Conservation (phyloP, 1,140 invertebrate genomes). For the Drosophila jambulina region DNA sequence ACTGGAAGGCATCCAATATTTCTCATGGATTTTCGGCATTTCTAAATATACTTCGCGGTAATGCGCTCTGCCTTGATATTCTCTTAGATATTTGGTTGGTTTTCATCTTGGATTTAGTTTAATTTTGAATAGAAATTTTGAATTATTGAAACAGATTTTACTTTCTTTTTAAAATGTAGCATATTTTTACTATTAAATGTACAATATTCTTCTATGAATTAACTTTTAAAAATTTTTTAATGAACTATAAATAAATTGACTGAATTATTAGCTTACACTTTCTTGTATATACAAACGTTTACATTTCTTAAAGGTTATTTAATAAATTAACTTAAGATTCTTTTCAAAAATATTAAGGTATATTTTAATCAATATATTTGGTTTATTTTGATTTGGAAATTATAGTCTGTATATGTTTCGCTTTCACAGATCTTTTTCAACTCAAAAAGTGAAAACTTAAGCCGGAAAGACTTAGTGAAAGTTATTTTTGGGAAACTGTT, state of each 20-base stretch:
- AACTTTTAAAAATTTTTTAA: too few relatives aligned
- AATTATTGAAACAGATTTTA: too few relatives aligned
- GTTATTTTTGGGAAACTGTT: constrained; percentile 2
- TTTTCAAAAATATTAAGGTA: background rate
- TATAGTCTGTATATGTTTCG: background rate
- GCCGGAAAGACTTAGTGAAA: background rate
- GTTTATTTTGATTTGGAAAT: background rate
- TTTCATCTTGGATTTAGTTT: background rate
- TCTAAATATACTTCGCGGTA: constrained; percentile 26
- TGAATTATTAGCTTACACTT: too few relatives aligned
- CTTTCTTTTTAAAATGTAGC: too few relatives aligned
- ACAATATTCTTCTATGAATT: too few relatives aligned
- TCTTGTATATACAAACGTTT: background rate
- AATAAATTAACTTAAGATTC: background rate
- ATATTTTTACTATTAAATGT: too few relatives aligned
- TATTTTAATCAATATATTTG: background rate
- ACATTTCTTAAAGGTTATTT: background rate
- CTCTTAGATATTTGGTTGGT: background rate
- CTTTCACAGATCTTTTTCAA: background rate
- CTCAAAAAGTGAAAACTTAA: background rate
- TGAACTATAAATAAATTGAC: too few relatives aligned
- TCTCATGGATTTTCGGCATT: constrained; percentile 3
- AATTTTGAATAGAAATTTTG: background rate
- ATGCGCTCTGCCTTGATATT: background rate
- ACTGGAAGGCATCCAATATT: constrained; percentile 27